Base-by-base conservation (phyloP, 2,888 invertebrate genomes). In the Listrodromus nycthemerus region DNA sequence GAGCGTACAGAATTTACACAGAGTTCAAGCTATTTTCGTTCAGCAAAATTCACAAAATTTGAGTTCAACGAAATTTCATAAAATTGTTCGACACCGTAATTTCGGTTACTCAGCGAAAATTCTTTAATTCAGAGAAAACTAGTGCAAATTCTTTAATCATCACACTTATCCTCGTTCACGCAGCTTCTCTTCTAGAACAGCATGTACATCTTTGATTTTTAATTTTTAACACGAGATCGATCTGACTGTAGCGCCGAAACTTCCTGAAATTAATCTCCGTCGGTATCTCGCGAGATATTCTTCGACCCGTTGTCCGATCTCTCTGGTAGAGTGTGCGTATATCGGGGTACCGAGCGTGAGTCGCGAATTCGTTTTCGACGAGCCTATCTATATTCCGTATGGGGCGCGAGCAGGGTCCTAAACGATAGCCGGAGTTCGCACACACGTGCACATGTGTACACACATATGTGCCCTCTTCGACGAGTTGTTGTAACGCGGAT, bases 401-500 rank as follows among this genome's bases (percentile, higher is more conserved):
- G 16, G 27, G 52, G 37, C 45, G 45, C 50, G 66, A 21, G 55
- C n/a, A 45, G 55, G 37, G 67, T 58, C 67, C 30, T 41, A 61
- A n/a, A 41, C 55, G 52, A 66, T 8, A 55, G 21, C 24, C 48
- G 13, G 41, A 45, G n/a, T 50, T 19, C 27, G 8, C 65, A 71
- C 30, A 55, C 41, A 70, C 30, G 33, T 13, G n/a, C 8, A 58
- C 16, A 7, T 45, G 13, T n/a, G 19, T 55, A 55, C 13, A 52
- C 33, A 37, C 13, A 48, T 30, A 30, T 10, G 21, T 30, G 19
- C 52, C 21, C 69, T 70, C 65, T 65, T 70, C 70, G 65, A 73
- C 61, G 67, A 69, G 77, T 74, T 70, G 74, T 45, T 77, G 80
- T 76, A 77, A 55, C 77, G 77, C 73, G 48, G 37, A 55, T 71